Evolutionary conservation across 1,140 invertebrate genomes (phyloP), one percentile per base, ranked within the genome.

Genomic region (Yoshiicerus persimilis): DNA sequence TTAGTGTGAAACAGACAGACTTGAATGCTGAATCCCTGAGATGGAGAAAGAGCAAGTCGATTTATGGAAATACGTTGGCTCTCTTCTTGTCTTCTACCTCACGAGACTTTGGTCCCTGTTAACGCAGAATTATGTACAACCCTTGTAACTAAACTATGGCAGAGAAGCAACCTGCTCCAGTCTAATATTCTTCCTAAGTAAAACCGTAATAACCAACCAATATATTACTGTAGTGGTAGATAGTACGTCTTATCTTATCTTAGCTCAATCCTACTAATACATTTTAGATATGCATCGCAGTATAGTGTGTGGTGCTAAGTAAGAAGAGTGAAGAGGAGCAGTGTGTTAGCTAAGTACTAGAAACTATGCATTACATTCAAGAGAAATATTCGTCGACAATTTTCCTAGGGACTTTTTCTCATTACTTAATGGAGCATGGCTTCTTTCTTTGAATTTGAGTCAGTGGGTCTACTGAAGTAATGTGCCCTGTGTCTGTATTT

Each of bases 71-170:
- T 86, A 66, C n/a, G 8, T 32, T 86, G 11, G 20, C 47, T 56
- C 47, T n/a, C 47, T 56, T 56, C 47, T 56, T n/a, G 16, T 56
- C n/a, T 38, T 36, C 27, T 80, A 66, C 47, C 41, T 36, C 56
- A 86, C 56, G 84, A 86, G 84, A 86, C 84, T 86, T 86, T 86
- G 84, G 66, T 87, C 86, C 64, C 70, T 87, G 39, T 80, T 87
- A 38, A 87, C 38, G 56, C 16, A 86, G 56, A 23, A 36, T 25
- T 27, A 77, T 27, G 41, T 30, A 56, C 20, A 9, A 56, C 11
- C 10, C 16, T 75, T 20, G 47, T 56, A 56, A 56, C 47, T 56
- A 16, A 5, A n/a, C n/a, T n/a, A n/a, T n/a, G n/a, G n/a, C n/a
- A n/a, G n/a, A n/a, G n/a, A n/a, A n/a, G n/a, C n/a, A n/a, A n/a